Evolutionary conservation across 2,113 vertebrate species (phyloP).

Genomic region (Orycteropus afer): DNA sequence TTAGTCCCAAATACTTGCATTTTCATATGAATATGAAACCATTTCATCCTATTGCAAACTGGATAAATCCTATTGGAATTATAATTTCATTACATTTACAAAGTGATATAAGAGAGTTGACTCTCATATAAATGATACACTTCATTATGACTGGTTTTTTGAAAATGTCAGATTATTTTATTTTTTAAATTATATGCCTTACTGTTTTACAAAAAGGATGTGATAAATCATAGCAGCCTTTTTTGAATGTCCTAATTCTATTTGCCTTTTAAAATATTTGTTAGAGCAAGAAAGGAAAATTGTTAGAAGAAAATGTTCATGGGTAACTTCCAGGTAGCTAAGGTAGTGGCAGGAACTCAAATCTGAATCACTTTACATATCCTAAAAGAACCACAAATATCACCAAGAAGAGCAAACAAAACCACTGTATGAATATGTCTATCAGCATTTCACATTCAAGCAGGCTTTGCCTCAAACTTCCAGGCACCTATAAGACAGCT

Average conservation of each 20-base stretch:
- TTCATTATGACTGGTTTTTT: slow-evolving; percentile 3
- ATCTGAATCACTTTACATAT: neutral
- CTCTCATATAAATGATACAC: neutral
- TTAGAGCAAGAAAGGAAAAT: neutral
- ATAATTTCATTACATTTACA: slow-evolving; percentile 13
- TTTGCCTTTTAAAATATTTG: neutral
- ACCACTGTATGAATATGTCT: too few relatives aligned
- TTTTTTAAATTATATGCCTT: neutral
- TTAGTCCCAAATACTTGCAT: slow-evolving; percentile 6
- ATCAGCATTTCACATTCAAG: too few relatives aligned
- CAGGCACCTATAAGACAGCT: too few relatives aligned
- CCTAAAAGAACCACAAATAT: too few relatives aligned
- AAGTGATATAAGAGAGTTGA: neutral
- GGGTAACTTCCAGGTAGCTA: neutral
- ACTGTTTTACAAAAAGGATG: neutral
- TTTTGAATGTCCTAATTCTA: neutral
- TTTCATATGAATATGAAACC: slow-evolving; percentile 14
- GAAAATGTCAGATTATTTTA: slow-evolving; percentile 26
- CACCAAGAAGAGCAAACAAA: neutral
- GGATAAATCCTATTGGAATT: slow-evolving; percentile 9
- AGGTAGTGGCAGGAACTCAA: too few relatives aligned
- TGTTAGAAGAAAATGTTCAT: neutral
- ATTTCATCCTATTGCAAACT: slow-evolving; percentile 6
- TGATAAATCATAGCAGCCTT: neutral
- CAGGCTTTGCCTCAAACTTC: too few relatives aligned